A percentile compares a stretch with the other conserved stretches of the same genome.
phyloP scores from a whole-genome alignment of 1,140 invertebrate genomes.

The Penaeus vannamei region DNA sequence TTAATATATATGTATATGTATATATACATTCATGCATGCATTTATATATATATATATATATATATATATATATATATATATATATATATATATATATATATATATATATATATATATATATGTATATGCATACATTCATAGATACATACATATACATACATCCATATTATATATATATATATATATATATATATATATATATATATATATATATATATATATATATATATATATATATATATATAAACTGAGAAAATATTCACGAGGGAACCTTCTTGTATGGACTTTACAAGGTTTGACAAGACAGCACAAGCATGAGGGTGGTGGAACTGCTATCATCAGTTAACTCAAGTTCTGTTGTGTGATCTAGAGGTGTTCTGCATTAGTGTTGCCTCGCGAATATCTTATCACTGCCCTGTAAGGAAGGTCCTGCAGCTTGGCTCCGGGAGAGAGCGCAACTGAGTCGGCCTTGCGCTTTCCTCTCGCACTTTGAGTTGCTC shows the following conservation, averaged over 20 bases:
- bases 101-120: no score
- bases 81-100: no score
- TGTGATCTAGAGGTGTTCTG: slow-evolving; percentile 36
- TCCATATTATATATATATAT: no score
- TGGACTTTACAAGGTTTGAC: slow-evolving; percentile 49
- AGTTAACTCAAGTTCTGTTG: not conserved
- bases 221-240: not conserved
- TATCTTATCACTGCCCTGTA: slow-evolving; percentile 50
- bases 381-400: slow-evolving; percentile 32
- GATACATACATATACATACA: no score
- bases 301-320: not conserved
- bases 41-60: no score
- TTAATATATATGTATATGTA: no score
- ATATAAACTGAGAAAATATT: no score
- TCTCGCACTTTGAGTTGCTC: slow-evolving; percentile 13
- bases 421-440: slow-evolving; percentile 20
- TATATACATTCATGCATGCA: no score
- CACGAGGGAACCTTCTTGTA: not conserved
- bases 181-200: no score
- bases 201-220: not conserved
- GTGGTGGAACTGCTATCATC: slow-evolving; percentile 33
- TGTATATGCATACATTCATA: no score
- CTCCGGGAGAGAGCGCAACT: slow-evolving; percentile 16
- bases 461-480: not conserved
- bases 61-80: no score